Base-by-base conservation (phyloP, 2,113 vertebrate species). In the Monopterus albus region DNA sequence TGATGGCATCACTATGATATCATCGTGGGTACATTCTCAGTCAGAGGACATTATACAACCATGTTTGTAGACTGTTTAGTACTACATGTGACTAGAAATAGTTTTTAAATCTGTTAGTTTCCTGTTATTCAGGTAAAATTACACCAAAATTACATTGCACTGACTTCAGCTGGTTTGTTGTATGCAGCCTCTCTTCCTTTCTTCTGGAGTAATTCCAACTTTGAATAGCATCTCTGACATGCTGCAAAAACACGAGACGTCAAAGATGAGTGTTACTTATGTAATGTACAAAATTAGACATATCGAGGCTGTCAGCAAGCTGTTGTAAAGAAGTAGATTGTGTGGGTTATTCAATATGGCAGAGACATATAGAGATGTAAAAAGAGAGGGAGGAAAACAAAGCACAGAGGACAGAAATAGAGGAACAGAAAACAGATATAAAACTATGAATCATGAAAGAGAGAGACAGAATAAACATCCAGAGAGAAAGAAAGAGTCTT, bases 391-490 rank as follows among this genome's bases (percentile, higher is more conserved):
- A 25, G 31, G 14, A 31, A 10, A 39, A 23, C 26, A 36, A 79
- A 49, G 43, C n/a, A 49, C 10, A 49, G n/a, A 51, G 42, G 60
- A 79, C 58, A 8, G 51, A 88, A 75, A 80, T 65, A 73, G 49
- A 68, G 62, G 45, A 81, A 72, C 29, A 53, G 47, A 60, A 53
- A 67, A 75, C 42, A 25, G 18, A 75, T 39, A 77, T 47, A 61
- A 78, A 76, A 33, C 72, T 57, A 50, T 83, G 82, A 88, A 69
- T 86, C 85, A 87, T 53, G 29, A 52, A 29, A 66, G 26, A 66
- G 42, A 75, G 43, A 71, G 49, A 81, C 45, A 43, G 49, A 49
- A 20, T 57, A 79, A 75, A 55, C 46, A 72, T 75, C 39, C 49
- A 26, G 65, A 49, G 1, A 62, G 36, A 55, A 36, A 50, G 18